Base-by-base conservation (phyloP, 2,888 invertebrate genomes). In the Dicranocentrus wangi region DNA sequence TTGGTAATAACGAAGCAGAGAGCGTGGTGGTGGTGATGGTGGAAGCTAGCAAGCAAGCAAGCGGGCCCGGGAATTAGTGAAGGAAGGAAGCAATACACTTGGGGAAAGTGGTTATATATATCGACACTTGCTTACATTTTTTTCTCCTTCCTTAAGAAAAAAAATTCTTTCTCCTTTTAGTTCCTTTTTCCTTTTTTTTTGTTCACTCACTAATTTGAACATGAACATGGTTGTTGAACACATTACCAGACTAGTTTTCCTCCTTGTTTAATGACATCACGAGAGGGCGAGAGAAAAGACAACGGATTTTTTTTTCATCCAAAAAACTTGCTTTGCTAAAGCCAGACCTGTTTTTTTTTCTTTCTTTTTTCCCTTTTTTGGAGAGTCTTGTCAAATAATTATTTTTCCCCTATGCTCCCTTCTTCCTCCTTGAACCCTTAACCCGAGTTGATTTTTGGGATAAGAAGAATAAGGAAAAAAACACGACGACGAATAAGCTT, bases 11-110 rank as follows among this genome's bases (percentile, higher is more conserved):
- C 76, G 47, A 69, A 68, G 61, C 63, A 65, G 8, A 55, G 17
- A 42, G 47, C 5, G 47, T 47, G 5, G 47, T 47, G 47, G 15
- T 10, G 17, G n/a, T 3, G 17, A 15, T 25, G 27, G n/a, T 51
- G 21, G 17, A 51, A 17, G 19, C 8, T 3, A 58, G 27, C 27
- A 27, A 61, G 39, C 28, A 61, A 61, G 32, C 61, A 39, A 61
- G 61, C 61, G 32, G 32, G 32, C 32, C 55, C 58, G 60, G 58
- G 69, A 76, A 76, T 76, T 76, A 76, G 76, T 47, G 43, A 21
- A 69, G 76, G 76, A 76, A 76, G 76, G 76, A 76, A 76, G 76
- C 69, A 76, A 69, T 75, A 66, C 60, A 76, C 76, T 60, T 69
- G 68, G 76, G 60, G 58, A 76, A 76, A 76, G 76, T 69, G 76